Conservation (phyloP, 2,888 invertebrate genomes). For the Torymus texanus region DNA sequence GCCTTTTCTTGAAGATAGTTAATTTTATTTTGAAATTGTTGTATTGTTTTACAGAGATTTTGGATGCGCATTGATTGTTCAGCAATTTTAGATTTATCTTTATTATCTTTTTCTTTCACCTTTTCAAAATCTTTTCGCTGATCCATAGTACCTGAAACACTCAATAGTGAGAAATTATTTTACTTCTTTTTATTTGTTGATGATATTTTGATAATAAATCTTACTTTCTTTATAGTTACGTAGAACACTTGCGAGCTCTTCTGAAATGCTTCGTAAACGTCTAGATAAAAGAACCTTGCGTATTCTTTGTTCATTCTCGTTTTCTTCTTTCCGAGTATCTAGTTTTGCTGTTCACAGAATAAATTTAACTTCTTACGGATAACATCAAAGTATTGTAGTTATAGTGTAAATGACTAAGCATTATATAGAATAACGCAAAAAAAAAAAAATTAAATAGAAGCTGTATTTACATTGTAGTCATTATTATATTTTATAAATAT, state of each 20-base stretch:
- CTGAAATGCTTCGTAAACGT: background rate
- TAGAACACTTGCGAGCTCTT: constrained; percentile 13
- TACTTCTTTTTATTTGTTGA: constrained; percentile 3
- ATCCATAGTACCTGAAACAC: constrained; percentile 60
- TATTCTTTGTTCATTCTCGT: constrained; percentile 39
- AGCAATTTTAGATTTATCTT: constrained; percentile 62
- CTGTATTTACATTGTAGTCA: too few relatives aligned
- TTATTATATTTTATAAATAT: too few relatives aligned
- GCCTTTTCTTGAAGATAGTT: constrained; percentile 37
- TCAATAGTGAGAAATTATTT: background rate
- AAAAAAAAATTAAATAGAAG: too few relatives aligned
- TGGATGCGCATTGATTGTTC: constrained; percentile 60
- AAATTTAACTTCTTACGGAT: background rate
- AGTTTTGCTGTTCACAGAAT: constrained; percentile 48
- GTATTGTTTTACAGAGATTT: constrained; percentile 60
- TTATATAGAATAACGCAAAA: too few relatives aligned
- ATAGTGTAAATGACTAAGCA: too few relatives aligned
- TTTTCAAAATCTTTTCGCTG: constrained; percentile 61
- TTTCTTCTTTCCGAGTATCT: constrained; percentile 51
- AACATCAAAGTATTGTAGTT: too few relatives aligned
- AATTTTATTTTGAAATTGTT: constrained; percentile 60
- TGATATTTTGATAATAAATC: background rate
- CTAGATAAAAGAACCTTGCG: constrained; percentile 11
- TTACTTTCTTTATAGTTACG: constrained; percentile 40
- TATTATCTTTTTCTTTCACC: constrained; percentile 63